Evolutionary conservation across 2,113 vertebrate genomes (phyloP), one percentile per base, ranked within the genome.

Genomic region (Orcinus orca): DNA sequence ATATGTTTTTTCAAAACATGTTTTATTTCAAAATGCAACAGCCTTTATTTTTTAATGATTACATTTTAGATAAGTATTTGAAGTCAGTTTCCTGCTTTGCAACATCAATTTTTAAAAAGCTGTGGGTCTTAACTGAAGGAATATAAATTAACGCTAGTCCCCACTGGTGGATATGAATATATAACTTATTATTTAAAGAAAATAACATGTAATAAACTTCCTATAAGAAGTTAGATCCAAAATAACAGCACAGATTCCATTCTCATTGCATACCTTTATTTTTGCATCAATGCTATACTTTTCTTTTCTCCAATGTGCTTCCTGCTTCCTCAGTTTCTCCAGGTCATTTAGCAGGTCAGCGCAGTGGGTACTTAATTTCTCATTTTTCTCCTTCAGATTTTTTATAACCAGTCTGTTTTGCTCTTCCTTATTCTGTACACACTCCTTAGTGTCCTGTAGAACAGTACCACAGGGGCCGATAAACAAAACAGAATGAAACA

Each of bases 41-140:
- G 96, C 89, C 97, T 98, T 98, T 98, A 98, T 98, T 98, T 98
- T 99, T 99, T 99, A 99, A 99, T 99, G 98, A 99, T 98, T 98
- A 98, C 95, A 98, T 98, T 99, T 98, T 98, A 99, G 95, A 98
- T 97, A 93, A 98, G 98, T 98, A 99, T 99, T 99, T 99, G 99
- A 99, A 99, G 99, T 99, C 98, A 98, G 98, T 98, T 98, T 99
- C 98, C 98, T 98, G 98, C 99, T 99, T 99, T 99, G 98, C 98
- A 98, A 98, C 99, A 99, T 99, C 98, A 99, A 99, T 99, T 99
- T 99, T 99, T 99, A 98, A 99, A 99, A 99, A 99, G 98, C 99
- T 98, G 86, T 99, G 98, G 98, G 98, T 99, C 98, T 98, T 98
- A 98, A 98, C 98, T 98, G 98, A 99, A 99, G 98, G 98, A 99